Conservation (phyloP, 2,888 invertebrate species). For the Gryllus longicercus region DNA sequence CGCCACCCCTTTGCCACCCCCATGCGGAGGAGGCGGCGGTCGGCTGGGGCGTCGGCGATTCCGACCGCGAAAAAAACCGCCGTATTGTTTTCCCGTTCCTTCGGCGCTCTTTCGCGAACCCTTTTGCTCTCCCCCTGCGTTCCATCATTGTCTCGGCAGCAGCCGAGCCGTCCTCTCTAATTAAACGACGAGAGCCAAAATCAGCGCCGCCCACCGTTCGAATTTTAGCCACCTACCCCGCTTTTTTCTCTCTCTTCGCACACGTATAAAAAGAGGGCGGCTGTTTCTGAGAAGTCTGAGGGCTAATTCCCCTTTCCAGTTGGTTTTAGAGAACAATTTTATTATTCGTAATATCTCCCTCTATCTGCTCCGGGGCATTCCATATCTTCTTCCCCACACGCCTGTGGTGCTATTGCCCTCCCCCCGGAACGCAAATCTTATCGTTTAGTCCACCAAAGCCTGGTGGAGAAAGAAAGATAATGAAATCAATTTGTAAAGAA, state of each 20-base stretch:
- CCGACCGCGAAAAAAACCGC: not conserved
- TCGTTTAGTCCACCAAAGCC: slow-evolving; percentile 24
- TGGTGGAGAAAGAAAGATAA: slow-evolving; percentile 25
- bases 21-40: not conserved
- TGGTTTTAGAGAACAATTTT: slow-evolving; percentile 21
- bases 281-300: slow-evolving; percentile 22
- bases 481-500: slow-evolving; percentile 33
- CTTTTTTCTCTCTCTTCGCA: slow-evolving; percentile 17
- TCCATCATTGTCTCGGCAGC: slow-evolving; percentile 21
- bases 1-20: not conserved
- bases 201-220: slow-evolving; percentile 20
- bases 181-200: slow-evolving; percentile 29
- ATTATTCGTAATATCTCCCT: slow-evolving; percentile 25
- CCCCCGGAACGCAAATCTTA: slow-evolving; percentile 6
- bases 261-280: not conserved
- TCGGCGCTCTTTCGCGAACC: not conserved
- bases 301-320: not conserved
- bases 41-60: not conserved
- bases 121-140: not conserved
- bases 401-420: not conserved
- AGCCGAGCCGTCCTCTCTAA: slow-evolving; percentile 18
- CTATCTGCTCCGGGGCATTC: not conserved
- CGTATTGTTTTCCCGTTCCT: not conserved
- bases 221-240: slow-evolving; percentile 26
- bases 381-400: not conserved